Evolutionary conservation across 2,113 vertebrate genomes (phyloP).

Genomic region (Coreoperca whiteheadi): DNA sequence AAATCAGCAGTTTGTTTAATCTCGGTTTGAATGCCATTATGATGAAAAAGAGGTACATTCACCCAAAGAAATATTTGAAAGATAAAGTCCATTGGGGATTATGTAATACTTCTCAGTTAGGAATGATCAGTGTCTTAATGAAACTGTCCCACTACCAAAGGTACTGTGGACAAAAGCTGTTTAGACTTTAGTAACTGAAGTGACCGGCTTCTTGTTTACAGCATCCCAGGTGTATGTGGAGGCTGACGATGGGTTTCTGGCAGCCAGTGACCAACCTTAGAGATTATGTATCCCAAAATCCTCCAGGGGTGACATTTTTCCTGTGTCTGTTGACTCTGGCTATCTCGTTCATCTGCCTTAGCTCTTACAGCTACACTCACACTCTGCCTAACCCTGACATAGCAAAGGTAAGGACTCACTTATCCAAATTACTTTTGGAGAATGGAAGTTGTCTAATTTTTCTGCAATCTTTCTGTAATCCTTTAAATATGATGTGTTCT

Average conservation of each 20-base stretch:
- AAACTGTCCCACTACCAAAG: background rate
- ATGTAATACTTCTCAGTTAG: background rate
- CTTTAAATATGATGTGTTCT: background rate
- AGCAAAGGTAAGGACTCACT: conserved; percentile 65
- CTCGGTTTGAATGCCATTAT: background rate
- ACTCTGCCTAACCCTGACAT: conserved; percentile 81
- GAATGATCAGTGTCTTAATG: background rate
- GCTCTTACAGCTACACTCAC: conserved; percentile 76
- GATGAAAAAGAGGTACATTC: background rate
- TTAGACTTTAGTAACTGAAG: background rate
- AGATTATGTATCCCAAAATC: conserved; percentile 73
- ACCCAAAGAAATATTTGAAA: background rate
- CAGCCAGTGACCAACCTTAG: conserved; percentile 77
- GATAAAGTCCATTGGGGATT: background rate
- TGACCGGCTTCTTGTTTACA: conserved; percentile 17
- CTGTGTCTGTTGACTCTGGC: conserved; percentile 80
- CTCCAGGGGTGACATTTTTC: conserved; percentile 81
- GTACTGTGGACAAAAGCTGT: background rate
- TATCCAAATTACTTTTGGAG: background rate
- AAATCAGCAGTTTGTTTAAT: background rate
- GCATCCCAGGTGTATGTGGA: conserved; percentile 10
- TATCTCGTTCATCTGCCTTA: conserved; percentile 76
- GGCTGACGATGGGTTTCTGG: conserved; percentile 76
- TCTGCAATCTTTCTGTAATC: background rate
- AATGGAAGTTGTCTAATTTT: background rate